Evolutionary conservation across 2,888 invertebrate genomes (phyloP).

Genomic region (Tenthredo amoena): DNA sequence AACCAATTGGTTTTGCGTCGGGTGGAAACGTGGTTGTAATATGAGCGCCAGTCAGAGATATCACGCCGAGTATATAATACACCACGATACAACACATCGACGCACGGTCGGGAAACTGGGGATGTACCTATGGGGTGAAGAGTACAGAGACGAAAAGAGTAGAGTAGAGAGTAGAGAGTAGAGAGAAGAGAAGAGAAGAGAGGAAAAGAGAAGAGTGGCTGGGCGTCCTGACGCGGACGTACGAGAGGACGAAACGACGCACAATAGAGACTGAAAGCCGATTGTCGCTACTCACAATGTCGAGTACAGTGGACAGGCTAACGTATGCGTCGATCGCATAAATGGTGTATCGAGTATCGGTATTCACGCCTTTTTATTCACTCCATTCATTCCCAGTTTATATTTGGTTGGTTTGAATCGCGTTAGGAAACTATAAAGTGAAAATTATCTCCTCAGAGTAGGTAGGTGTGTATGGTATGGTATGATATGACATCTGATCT

Average conservation of each 20-base stretch:
- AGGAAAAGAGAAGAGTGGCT: conserved; percentile 53
- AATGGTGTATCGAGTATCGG: conserved; percentile 45
- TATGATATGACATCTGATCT: neutral
- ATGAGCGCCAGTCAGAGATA: conserved; percentile 49
- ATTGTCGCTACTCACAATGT: conserved; percentile 42
- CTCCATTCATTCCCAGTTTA: neutral
- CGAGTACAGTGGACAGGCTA: conserved; percentile 31
- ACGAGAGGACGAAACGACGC: conserved; percentile 23
- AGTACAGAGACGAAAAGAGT: conserved; percentile 22
- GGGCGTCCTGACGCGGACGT: neutral
- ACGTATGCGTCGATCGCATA: conserved; percentile 40
- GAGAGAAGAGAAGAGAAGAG: conserved; percentile 53
- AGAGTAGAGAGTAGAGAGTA: conserved; percentile 51
- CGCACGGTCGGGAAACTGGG: conserved; percentile 23
- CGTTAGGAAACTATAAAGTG: neutral
- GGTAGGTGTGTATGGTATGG: neutral
- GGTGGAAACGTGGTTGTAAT: conserved; percentile 34
- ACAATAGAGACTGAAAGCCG: conserved; percentile 47
- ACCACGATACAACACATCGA: neutral
- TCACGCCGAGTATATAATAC: conserved; percentile 12
- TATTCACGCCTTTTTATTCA: conserved; percentile 12
- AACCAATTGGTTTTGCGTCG: conserved; percentile 58
- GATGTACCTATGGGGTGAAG: neutral
- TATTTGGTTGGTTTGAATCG: neutral
- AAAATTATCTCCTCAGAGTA: neutral